Evolutionary conservation across 1,140 invertebrate species (phyloP), one percentile per base, ranked within the genome.

Genomic region (Anastatus disparis): DNA sequence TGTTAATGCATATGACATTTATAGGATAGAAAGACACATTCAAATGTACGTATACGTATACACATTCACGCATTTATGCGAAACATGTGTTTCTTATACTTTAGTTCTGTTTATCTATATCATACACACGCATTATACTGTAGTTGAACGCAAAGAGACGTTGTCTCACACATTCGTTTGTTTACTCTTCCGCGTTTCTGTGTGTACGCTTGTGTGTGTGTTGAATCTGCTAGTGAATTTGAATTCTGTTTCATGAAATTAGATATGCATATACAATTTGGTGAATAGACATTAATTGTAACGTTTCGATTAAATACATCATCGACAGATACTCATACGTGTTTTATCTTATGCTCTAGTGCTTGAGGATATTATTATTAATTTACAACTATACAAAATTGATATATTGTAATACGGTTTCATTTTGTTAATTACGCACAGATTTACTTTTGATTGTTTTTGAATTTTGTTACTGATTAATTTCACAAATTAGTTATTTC

Each of bases 1-100:
- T 76, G 78, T 83, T 81, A 83, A 82, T 84, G 78, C 74, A 76
- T 75, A 72, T 79, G 79, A 80, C 77, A 76, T 81, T 81, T 81
- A 79, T n/a, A n/a, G n/a, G n/a, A n/a, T n/a, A n/a, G n/a, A n/a
- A n/a, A n/a, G n/a, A n/a, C n/a, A n/a, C 71, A 48, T 22, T 17
- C n/a, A n/a, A n/a, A n/a, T 13, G 10, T 27, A 6, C 12, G 27
- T 46, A 7, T 13, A 27, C 17, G 40, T 48, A n/a, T 20, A 27
- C 7, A 46, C 27, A 26, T 24, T 46, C 13, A 13, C 40, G 2
- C 35, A 1, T 48, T 8, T 8, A 8, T 48, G 44, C 17, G 44
- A 48, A 17, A 17, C 17, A 17, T 4, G n/a, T 42, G 40, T 42
- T 22, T 48, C 46, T 48, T 48, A 48, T 42, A 42, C 7, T 48